Evolutionary conservation across 2,888 invertebrate species (phyloP), one percentile per base, ranked within the genome.

Genomic region (Tetheella fluctuosa): DNA sequence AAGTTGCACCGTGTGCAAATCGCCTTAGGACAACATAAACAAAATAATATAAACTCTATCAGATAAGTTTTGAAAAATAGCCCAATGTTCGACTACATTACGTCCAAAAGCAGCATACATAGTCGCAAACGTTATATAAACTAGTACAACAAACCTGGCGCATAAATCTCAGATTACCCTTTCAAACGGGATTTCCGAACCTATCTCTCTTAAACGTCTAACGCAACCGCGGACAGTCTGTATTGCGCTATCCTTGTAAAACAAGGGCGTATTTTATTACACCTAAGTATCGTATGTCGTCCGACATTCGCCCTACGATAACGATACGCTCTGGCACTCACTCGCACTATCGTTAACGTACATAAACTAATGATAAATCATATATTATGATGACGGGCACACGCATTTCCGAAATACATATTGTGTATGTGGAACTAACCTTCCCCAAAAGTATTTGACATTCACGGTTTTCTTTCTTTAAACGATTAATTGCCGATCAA

Each of bases 181-280:
- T 61, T 58, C 62, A 62, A 70, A 74, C 68, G 60, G 61, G 73
- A 71, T 75, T 70, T 69, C 67, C 37, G 56, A 71, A 66, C 62
- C 52, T 58, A 59, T 60, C 58, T 57, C 56, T 56, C 62, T 28
- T 28, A 62, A 42, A 58, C 65, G 62, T 60, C 59, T 39, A 37
- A 34, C 13, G 34, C 34, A 13, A 53, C 15, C 65, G 60, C 60
- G 63, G 61, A 60, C 61, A 56, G 57, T 64, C 55, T 53, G 25
- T 65, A 64, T 60, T 64, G 57, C 65, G 58, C 61, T 79, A 80
- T 81, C 81, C 81, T 85, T 83, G 84, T 71, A 73, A n/a, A n/a
- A 70, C 75, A 83, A 84, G 81, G 83, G 81, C 83, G 80, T 85
- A 85, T 89, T 20, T 80, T 79, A 84, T 90, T 86, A 84, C 86